phyloP scores from a whole-genome alignment of 2,888 invertebrate genomes.

The Geophilus truncorum region DNA sequence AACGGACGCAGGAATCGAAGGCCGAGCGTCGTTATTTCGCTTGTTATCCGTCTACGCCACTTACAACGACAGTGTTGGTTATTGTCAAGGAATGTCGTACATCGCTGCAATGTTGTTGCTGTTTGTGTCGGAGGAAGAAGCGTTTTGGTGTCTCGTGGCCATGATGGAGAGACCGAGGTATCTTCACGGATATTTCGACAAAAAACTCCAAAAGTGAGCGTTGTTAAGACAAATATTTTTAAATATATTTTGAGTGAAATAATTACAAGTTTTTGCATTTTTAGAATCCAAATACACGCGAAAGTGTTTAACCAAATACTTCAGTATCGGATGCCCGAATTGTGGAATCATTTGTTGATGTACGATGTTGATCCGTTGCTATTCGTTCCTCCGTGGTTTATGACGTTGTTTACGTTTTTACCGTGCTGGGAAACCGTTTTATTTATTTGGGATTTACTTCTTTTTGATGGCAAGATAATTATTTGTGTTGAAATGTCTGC shows the following conservation, averaged over 20 bases:
- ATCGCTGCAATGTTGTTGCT: constrained; percentile 36
- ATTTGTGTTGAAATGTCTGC: not conserved
- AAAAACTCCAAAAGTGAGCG: constrained; percentile 32
- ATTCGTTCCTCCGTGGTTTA: constrained; percentile 36
- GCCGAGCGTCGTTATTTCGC: constrained; percentile 35
- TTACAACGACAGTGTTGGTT: constrained; percentile 31
- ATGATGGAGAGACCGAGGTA: constrained; percentile 35
- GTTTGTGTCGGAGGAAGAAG: constrained; percentile 34
- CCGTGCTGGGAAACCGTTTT: constrained; percentile 36
- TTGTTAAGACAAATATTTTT: not conserved
- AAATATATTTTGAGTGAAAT: not conserved
- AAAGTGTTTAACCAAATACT: constrained; percentile 34
- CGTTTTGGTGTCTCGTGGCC: constrained; percentile 36
- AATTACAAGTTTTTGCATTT: not conserved
- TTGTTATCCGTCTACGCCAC: constrained; percentile 33
- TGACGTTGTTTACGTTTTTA: constrained; percentile 36
- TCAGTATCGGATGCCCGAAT: constrained; percentile 29
- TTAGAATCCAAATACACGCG: constrained; percentile 32
- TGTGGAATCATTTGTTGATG: constrained; percentile 32
- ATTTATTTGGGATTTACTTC: constrained; percentile 35
- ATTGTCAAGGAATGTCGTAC: constrained; percentile 37
- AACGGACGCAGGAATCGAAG: constrained; percentile 33
- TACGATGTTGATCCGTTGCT: constrained; percentile 32
- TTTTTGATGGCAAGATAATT: constrained; percentile 31
- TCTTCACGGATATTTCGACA: constrained; percentile 35